phyloP scores from a whole-genome alignment of 64 coral and sea anemone species.

The Montipora foliosa region DNA sequence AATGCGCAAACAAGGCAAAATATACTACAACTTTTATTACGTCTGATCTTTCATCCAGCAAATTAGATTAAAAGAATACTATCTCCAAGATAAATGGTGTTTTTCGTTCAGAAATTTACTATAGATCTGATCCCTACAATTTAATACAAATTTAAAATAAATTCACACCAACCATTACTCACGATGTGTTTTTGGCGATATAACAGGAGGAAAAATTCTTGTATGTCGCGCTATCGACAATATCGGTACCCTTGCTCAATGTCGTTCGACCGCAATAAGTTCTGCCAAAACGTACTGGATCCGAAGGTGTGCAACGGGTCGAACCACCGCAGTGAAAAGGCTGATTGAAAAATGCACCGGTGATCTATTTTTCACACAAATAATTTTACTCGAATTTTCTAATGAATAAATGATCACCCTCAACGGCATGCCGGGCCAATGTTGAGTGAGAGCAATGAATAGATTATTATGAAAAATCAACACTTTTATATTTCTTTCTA shows the following conservation, averaged over 20 bases:
- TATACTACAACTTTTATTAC: too few relatives aligned
- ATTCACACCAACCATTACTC: background rate
- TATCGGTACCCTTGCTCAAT: too few relatives aligned
- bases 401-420: slow-evolving; percentile 46
- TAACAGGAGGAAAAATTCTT: too few relatives aligned
- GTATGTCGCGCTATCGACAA: too few relatives aligned
- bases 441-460: background rate
- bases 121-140: background rate
- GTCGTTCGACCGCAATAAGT: too few relatives aligned
- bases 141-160: background rate
- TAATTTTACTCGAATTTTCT: background rate
- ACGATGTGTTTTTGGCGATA: background rate
- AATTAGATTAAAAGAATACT: too few relatives aligned
- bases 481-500: background rate
- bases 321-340: background rate
- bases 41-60: too few relatives aligned
- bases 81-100: too few relatives aligned
- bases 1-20: too few relatives aligned
- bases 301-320: too few relatives aligned
- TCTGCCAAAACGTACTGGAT: background rate
- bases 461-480: slow-evolving; percentile 3
- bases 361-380: background rate
- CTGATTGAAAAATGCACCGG: background rate
- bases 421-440: background rate
- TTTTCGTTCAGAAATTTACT: too few relatives aligned